Base-by-base conservation (phyloP, 2,797 vertebrate genomes). In the Catostomus latipinnis region DNA sequence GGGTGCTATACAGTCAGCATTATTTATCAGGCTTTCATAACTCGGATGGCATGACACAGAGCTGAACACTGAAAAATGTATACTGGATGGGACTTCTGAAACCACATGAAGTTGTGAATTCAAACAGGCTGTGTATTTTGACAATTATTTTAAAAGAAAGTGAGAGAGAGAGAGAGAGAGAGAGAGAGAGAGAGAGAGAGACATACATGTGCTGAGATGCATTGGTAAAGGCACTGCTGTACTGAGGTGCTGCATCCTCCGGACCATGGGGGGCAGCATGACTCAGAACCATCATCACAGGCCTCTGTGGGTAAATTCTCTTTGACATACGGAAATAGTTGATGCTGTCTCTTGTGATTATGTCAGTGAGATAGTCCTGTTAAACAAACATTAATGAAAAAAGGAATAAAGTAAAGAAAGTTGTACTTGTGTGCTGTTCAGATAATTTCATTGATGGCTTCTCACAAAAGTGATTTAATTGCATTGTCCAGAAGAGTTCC, bases 281-380 rank as follows among this genome's bases (percentile, higher is more conserved):
- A 86, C 98, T 99, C 86, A 99, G 90, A 72, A 99, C 95, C 97
- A 99, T 97, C 90, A 99, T 92, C 54, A 99, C 94, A 0, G 98
- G 98, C 52, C 96, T 92, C 87, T 98, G 96, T 0, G 98, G 98
- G 90, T 97, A 99, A 92, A 96, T 96, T 92, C 93, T 96, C 94
- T 98, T 98, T 14, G 98, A 99, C 16, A 92, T 92, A 14, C 95
- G 95, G 93, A 99, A 99, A 91, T 97, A 99, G 90, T 91, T 96
- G 90, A 98, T 91, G 84, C 98, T 98, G 94, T 98, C 91, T 1
- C 98, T 98, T 91, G 97, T 99, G 86, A 99, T 98, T 88, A 99
- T 88, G 88, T 99, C 97, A 0, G 97, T 99, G 88, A 99, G 94
- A 92, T 99, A 99, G 89, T 99, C 98, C 98, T 99, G 92, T 71